Base-by-base conservation (phyloP, 2,113 vertebrate genomes). In the Coryphaenoides rupestris region DNA sequence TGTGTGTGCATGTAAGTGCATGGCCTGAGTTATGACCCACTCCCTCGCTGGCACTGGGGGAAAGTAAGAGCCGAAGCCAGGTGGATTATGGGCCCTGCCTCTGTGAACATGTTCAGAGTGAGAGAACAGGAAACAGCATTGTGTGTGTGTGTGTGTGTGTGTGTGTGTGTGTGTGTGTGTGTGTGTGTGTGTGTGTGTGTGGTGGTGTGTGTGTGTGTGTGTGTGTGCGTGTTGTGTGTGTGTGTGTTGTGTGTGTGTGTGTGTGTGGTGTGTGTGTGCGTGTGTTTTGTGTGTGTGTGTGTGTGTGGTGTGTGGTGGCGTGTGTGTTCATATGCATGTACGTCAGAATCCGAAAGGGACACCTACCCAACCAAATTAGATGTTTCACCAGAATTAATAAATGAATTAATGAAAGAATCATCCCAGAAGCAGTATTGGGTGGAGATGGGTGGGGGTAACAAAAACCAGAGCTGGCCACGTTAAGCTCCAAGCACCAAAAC, bases 51-150 rank as follows among this genome's bases (percentile, higher is more conserved):
- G 65, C 78, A 78, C 85, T 80, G 73, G 62, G 33, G 66, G 64
- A 80, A 78, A 75, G 77, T 74, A 74, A 83, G 79, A 81, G 63
- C 59, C 68, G 82, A 82, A 84, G 79, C 84, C 74, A 83, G 82
- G 80, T 80, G 85, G 82, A 86, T 82, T 80, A 87, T 59, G 58
- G 59, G 3, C 0, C 75, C 78, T 68, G 76, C 72, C 73, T 72
- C 80, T 85, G 83, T 78, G 80, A 85, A 83, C 83, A 87, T 56
- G 75, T 84, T 88, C 88, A 82, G 81, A 79, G 60, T 15, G 63
- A 60, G 28, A 62, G 67, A 54, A 54, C 72, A 74, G 69, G 69
- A 66, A 61, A 46, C 17, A 46, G 17, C 47, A 53, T 60, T 61
- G 52, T 62, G 53, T 60, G 58, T 56, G 54, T 66, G 61, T 46